Conservation (phyloP, 1,140 invertebrate species). For the Drosophila gunungcola region DNA sequence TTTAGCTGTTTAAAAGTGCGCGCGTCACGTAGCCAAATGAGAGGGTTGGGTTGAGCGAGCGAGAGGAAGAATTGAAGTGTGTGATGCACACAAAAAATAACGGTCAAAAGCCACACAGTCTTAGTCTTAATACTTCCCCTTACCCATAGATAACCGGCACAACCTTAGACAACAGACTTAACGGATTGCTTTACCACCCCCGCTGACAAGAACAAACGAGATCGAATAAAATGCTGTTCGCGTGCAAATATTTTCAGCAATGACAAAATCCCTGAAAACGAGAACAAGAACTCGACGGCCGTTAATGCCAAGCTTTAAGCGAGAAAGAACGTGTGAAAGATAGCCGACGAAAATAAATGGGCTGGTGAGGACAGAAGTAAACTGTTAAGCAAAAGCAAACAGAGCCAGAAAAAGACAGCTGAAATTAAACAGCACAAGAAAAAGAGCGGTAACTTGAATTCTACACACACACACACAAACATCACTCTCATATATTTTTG, state of each 20-base stretch:
- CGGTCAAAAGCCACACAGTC: slow-evolving; percentile 54
- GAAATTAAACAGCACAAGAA: slow-evolving; percentile 60
- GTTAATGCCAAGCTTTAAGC: slow-evolving; percentile 61
- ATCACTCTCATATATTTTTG: slow-evolving; percentile 51
- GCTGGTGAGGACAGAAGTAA: slow-evolving; percentile 14
- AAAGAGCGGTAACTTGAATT: slow-evolving; percentile 78
- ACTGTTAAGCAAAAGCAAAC: slow-evolving; percentile 44
- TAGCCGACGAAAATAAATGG: slow-evolving; percentile 52
- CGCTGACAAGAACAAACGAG: slow-evolving; percentile 30
- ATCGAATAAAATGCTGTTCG: slow-evolving; percentile 1
- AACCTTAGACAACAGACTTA: slow-evolving; percentile 73
- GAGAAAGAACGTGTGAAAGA: slow-evolving; percentile 33
- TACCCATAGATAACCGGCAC: slow-evolving; percentile 9
- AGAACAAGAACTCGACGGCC: slow-evolving; percentile 36
- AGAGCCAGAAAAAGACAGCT: slow-evolving; percentile 59
- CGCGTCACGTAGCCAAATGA: slow-evolving; percentile 34
- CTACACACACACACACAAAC: slow-evolving; percentile 37
- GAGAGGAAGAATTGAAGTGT: slow-evolving; percentile 28
- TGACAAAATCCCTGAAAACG: slow-evolving; percentile 65
- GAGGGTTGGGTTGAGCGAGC: slow-evolving; percentile 11
- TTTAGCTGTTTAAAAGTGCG: slow-evolving; percentile 4
- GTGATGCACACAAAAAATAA: slow-evolving; percentile 68
- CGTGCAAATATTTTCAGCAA: slow-evolving; percentile 62
- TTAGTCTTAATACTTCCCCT: not conserved
- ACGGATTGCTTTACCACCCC: slow-evolving; percentile 29